These are phyloP conservation scores for Synergus itoensis DNA, from an alignment of 2,888 invertebrate genomes.

Conservation along the genomic window DNA sequence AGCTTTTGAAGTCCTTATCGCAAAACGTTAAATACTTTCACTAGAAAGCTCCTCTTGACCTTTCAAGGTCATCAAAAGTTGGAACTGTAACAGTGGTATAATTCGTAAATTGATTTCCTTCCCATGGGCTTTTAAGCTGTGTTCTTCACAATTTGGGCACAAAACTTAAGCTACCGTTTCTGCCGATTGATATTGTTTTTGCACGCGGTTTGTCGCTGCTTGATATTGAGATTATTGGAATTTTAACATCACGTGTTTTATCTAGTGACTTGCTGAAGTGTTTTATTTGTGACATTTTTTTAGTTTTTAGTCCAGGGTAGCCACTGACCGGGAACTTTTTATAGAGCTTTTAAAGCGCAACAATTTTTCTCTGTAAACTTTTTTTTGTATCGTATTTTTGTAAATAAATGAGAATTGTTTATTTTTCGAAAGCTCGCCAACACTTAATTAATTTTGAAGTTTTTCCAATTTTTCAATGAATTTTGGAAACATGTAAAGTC, in stretches of 20 bases:
- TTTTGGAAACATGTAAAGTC: no score
- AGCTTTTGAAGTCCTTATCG: slow-evolving; percentile 7
- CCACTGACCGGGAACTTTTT: no score
- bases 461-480: no score
- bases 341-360: no score
- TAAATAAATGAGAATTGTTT: no score
- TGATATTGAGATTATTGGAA: slow-evolving; percentile 40
- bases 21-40: slow-evolving; percentile 14
- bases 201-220: neutral
- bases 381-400: no score
- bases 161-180: neutral
- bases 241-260: slow-evolving; percentile 12
- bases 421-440: no score
- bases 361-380: no score
- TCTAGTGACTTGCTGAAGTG: slow-evolving; percentile 3
- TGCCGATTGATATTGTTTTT: slow-evolving; percentile 20
- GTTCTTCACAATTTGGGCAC: neutral
- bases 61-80: neutral
- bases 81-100: slow-evolving; percentile 33
- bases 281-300: slow-evolving; percentile 16
- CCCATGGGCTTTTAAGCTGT: neutral
- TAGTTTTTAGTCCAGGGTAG: neutral
- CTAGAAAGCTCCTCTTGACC: neutral
- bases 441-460: no score
- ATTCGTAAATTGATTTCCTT: slow-evolving; percentile 28